Conservation (phyloP, 2,888 invertebrate species). For the Heliconius sara region DNA sequence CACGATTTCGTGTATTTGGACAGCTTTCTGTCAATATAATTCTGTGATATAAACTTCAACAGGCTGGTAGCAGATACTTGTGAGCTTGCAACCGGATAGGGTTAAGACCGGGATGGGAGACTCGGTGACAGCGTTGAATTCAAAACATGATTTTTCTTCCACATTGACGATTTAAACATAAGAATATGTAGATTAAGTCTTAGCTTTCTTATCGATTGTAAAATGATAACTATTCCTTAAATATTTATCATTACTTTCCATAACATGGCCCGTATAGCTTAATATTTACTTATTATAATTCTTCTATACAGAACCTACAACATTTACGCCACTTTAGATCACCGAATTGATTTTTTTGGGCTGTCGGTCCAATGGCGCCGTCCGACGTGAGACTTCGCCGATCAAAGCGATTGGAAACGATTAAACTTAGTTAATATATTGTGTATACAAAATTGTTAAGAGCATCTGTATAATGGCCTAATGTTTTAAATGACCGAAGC, state of each 20-base stretch:
- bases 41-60: too few relatives aligned
- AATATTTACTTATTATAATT: not conserved
- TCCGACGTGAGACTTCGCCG: slow-evolving; percentile 55
- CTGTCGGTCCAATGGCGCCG: slow-evolving; percentile 68
- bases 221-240: too few relatives aligned
- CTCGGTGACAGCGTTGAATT: too few relatives aligned
- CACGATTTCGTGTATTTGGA: not conserved
- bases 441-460: slow-evolving; percentile 31
- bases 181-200: too few relatives aligned
- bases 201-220: too few relatives aligned
- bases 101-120: too few relatives aligned
- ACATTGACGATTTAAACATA: too few relatives aligned
- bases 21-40: too few relatives aligned
- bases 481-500: slow-evolving; percentile 9
- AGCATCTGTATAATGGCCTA: slow-evolving; percentile 26
- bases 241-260: too few relatives aligned
- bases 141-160: too few relatives aligned
- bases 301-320: slow-evolving; percentile 33
- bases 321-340: slow-evolving; percentile 35
- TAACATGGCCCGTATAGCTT: not conserved
- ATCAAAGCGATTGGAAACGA: slow-evolving; percentile 74
- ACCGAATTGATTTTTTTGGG: slow-evolving; percentile 47
- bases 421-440: slow-evolving; percentile 61
- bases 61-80: too few relatives aligned
- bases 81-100: too few relatives aligned